A percentile compares a stretch with the other conserved stretches of the same genome.
Conservation (phyloP, 2,113 vertebrate species). For the Stictonetta naevosa region DNA sequence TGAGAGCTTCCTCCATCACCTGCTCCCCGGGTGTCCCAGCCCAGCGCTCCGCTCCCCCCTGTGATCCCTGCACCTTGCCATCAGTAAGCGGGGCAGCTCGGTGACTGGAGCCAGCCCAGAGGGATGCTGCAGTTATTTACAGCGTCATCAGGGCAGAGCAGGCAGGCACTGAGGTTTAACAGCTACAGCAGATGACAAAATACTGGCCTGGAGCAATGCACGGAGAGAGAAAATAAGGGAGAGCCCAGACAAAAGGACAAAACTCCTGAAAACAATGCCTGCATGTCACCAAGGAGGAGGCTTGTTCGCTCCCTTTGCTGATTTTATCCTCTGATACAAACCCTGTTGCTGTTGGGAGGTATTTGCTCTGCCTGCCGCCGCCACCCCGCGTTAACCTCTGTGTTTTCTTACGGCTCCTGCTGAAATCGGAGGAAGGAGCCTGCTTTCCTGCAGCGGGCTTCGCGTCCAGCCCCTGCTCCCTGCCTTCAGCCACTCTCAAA, state of each 20-base stretch:
- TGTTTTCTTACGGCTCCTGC: constrained; percentile 29
- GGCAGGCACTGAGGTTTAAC: constrained; percentile 9
- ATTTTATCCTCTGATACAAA: constrained; percentile 52
- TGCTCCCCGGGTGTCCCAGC: neutral
- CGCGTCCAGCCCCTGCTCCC: neutral
- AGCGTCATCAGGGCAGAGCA: neutral
- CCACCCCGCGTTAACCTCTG: constrained; percentile 37
- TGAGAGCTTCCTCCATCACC: constrained; percentile 1
- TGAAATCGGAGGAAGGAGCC: constrained; percentile 48
- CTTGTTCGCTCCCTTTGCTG: constrained; percentile 29
- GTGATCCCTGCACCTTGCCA: accelerated
- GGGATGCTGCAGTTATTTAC: neutral
- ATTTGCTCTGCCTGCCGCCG: constrained; percentile 49
- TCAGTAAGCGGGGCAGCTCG: neutral
- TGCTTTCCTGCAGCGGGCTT: neutral
- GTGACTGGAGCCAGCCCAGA: neutral
- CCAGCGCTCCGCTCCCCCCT: neutral
- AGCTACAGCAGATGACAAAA: constrained; percentile 44
- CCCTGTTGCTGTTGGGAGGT: neutral
- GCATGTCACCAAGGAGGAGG: constrained; percentile 21
- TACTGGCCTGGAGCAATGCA: neutral
- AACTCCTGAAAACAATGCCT: constrained; percentile 45
- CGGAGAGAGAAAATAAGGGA: constrained; percentile 27
- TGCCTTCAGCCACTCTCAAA: constrained; percentile 42
- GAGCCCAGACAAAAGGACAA: constrained; percentile 28